phyloP scores from a whole-genome alignment of 2,888 invertebrate genomes.

The Horisme vitalbata region DNA sequence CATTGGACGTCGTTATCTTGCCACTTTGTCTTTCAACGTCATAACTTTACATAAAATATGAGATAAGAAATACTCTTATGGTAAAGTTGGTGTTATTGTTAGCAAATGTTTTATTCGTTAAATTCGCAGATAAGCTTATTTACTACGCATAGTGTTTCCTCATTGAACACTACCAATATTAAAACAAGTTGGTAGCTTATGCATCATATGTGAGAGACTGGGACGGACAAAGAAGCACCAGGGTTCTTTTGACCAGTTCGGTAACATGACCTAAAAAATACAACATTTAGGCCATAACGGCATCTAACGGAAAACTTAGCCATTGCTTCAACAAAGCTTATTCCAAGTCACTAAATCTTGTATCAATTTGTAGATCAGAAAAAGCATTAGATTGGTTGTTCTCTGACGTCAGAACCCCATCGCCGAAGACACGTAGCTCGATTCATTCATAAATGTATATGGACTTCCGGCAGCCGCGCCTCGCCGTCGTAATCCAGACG shows the following conservation, averaged over 20 bases:
- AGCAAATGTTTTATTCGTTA: too few relatives aligned
- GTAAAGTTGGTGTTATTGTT: constrained; percentile 9
- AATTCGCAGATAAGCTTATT: constrained; percentile 8
- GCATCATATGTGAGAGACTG: too few relatives aligned
- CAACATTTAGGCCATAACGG: too few relatives aligned
- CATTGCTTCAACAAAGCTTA: too few relatives aligned
- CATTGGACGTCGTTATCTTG: constrained; percentile 41
- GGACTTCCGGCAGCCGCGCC: constrained; percentile 65
- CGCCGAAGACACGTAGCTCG: constrained; percentile 55
- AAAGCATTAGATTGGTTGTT: constrained; percentile 9
- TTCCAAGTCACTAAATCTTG: too few relatives aligned
- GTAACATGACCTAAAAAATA: too few relatives aligned
- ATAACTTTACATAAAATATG: constrained; percentile 28
- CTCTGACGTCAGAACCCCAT: constrained; percentile 54
- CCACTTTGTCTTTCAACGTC: constrained; percentile 29
- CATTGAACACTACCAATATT: too few relatives aligned
- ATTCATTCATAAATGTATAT: constrained; percentile 65
- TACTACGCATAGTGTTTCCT: constrained; percentile 1
- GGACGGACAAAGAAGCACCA: too few relatives aligned
- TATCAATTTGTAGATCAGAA: too few relatives aligned
- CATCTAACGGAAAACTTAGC: too few relatives aligned
- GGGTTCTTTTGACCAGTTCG: too few relatives aligned
- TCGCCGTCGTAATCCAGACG: constrained; percentile 48
- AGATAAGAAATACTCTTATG: constrained; percentile 17
- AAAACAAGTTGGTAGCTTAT: too few relatives aligned